phyloP scores from a whole-genome alignment of 2,797 vertebrate genomes.

The Allobates femoralis region DNA sequence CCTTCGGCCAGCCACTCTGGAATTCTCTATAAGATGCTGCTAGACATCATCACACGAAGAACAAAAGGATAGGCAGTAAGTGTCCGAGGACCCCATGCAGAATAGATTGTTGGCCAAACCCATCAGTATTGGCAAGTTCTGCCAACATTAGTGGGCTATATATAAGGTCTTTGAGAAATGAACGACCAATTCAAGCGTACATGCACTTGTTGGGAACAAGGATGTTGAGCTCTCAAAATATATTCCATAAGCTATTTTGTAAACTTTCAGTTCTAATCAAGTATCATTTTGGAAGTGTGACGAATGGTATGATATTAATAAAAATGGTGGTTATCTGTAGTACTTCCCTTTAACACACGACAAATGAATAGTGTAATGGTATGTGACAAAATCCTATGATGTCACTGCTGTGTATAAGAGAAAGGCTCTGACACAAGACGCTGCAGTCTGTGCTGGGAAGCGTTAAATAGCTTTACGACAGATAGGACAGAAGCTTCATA shows the following conservation, averaged over 20 bases:
- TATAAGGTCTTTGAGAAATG: background rate
- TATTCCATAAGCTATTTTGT: background rate
- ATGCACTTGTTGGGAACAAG: background rate
- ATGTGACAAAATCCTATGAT: background rate
- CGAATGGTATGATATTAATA: background rate
- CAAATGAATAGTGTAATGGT: background rate
- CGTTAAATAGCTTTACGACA: background rate
- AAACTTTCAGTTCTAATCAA: background rate
- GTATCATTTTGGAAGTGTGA: too few species aligned
- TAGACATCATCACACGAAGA: too few species aligned
- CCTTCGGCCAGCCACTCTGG: too few species aligned
- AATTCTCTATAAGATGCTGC: too few species aligned
- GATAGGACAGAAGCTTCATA: background rate
- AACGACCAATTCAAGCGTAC: background rate
- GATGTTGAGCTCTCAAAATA: background rate
- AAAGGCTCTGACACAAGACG: background rate
- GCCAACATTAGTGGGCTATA: too few species aligned
- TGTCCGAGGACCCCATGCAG: too few species aligned
- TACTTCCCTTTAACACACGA: background rate
- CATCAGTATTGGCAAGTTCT: too few species aligned
- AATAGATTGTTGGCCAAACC: too few species aligned
- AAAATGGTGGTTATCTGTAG: background rate
- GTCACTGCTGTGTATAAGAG: background rate
- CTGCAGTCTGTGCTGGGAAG: background rate
- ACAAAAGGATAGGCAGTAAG: too few species aligned